phyloP scores from a whole-genome alignment of 2,797 vertebrate genomes.

The Helicolenus hilgendorfi region DNA sequence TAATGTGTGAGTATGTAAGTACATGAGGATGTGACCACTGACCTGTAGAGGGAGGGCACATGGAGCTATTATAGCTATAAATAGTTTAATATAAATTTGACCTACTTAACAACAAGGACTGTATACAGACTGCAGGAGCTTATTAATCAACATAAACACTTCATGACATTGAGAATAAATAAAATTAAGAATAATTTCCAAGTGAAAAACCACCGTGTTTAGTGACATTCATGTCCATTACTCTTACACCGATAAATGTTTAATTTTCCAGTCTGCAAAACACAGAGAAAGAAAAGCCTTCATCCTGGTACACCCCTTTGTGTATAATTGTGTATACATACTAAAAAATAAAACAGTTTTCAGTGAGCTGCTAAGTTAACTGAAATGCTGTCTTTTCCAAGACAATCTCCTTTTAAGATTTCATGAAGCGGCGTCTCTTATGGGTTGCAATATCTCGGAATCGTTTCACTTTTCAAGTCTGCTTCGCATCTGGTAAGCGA shows the following conservation, averaged over 20 bases:
- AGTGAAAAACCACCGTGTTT: neutral
- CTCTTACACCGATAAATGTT: neutral
- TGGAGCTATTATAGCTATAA: neutral
- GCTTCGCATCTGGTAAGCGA: constrained; percentile 66
- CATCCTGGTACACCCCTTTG: neutral
- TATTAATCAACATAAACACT: neutral
- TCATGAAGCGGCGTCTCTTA: constrained; percentile 79
- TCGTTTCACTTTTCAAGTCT: constrained; percentile 81
- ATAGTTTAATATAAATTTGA: neutral
- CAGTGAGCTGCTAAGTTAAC: constrained; percentile 50
- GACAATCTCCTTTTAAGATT: constrained; percentile 80
- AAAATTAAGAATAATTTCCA: neutral
- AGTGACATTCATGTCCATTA: neutral
- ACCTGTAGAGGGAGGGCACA: constrained; percentile 6
- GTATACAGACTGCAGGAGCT: neutral
- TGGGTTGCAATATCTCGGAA: constrained; percentile 73
- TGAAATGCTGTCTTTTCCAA: constrained; percentile 58
- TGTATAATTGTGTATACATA: constrained; percentile 24
- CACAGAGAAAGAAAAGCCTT: constrained; percentile 14
- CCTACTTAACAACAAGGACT: neutral
- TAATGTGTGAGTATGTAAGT: constrained; percentile 28
- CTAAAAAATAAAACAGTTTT: constrained; percentile 55
- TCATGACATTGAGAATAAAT: constrained; percentile 3
- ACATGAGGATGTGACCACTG: constrained; percentile 16
- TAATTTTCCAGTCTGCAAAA: constrained; percentile 8